Base-by-base conservation (phyloP, 2,113 vertebrate species). In the Oxygymnocypris stewartii region DNA sequence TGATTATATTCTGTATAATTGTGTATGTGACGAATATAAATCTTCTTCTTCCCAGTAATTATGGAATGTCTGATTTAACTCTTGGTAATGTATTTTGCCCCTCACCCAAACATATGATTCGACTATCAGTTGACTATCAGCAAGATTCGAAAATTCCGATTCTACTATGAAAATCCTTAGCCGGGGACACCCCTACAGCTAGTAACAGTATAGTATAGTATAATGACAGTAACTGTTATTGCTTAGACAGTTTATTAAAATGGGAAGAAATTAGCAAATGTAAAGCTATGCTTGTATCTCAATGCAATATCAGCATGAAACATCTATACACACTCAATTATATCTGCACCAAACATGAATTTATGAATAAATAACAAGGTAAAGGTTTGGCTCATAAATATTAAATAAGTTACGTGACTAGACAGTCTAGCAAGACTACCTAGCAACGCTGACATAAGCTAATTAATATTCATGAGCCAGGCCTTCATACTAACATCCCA, bases 321-420 rank as follows among this genome's bases (percentile, higher is more conserved):
- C n/a, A 77, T 49, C 44, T 28, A 54, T 51, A 28, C 0, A 37
- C 31, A 51, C 20, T 74, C 71, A 74, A 42, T 37, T 73, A 7
- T n/a, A 42, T 74, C 37, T 37, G 76, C 47, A 51, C 47, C 40
- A 35, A 18, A 25, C n/a, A n/a, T 47, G 23, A 4, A 25, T 25
- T 7, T 47, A 44, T 75, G 20, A 75, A 75, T 54, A 78, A 78
- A 78, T 18, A 54, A 14, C 7, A 54, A 78, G 76, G 6, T 78
- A 14, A 78, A 78, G n/a, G 25, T 18, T 79, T 79, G 25, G 25
- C 49, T 79, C 76, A 79, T 79, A 0, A 79, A 79, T 79, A 35
- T 57, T 57, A 37, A 57, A 35, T 57, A 57, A n/a, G 49, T 35
- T 79, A 57, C 0, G 25, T 51, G 76, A 12, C 25, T 57, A 31